Evolutionary conservation across 1,140 invertebrate genomes (phyloP).

Genomic region (Conus betulinus): DNA sequence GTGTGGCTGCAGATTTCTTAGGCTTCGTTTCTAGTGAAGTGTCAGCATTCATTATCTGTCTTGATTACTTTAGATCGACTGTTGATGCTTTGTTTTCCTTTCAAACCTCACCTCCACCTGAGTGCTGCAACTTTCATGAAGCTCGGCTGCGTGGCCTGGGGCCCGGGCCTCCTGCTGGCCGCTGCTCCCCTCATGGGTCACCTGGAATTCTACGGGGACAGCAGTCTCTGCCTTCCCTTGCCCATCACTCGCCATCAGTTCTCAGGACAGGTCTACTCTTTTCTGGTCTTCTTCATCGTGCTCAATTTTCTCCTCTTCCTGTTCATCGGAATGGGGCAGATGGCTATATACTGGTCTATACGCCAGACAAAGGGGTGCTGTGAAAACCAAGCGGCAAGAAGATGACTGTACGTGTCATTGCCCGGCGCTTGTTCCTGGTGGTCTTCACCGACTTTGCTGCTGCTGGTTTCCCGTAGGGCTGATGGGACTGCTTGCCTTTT

Average conservation of each 20-base stretch:
- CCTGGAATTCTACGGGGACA: slow-evolving; percentile 49
- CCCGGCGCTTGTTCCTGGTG: slow-evolving; percentile 43
- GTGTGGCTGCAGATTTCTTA: background rate
- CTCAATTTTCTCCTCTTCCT: slow-evolving; percentile 48
- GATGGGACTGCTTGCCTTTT: slow-evolving; percentile 40
- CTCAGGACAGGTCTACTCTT: slow-evolving; percentile 48
- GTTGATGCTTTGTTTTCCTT: background rate
- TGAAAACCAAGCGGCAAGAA: background rate
- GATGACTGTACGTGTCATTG: slow-evolving; percentile 42
- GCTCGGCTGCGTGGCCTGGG: slow-evolving; percentile 30
- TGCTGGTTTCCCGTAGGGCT: slow-evolving; percentile 43
- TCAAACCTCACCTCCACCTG: background rate
- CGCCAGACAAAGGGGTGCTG: background rate
- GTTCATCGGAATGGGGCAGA: slow-evolving; percentile 45
- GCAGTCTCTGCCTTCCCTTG: slow-evolving; percentile 48
- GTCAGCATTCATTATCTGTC: slow-evolving; percentile 6
- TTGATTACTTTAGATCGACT: background rate
- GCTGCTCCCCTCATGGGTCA: slow-evolving; percentile 22
- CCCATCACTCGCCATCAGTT: slow-evolving; percentile 38
- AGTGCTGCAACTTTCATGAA: background rate
- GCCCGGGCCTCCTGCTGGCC: slow-evolving; percentile 37
- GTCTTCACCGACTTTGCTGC: slow-evolving; percentile 45
- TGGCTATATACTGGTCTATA: slow-evolving; percentile 25
- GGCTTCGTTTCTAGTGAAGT: background rate
- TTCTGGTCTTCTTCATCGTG: slow-evolving; percentile 52